Evolutionary conservation across 2,797 vertebrate species (phyloP).

Genomic region (Coregonus ussuriensis): DNA sequence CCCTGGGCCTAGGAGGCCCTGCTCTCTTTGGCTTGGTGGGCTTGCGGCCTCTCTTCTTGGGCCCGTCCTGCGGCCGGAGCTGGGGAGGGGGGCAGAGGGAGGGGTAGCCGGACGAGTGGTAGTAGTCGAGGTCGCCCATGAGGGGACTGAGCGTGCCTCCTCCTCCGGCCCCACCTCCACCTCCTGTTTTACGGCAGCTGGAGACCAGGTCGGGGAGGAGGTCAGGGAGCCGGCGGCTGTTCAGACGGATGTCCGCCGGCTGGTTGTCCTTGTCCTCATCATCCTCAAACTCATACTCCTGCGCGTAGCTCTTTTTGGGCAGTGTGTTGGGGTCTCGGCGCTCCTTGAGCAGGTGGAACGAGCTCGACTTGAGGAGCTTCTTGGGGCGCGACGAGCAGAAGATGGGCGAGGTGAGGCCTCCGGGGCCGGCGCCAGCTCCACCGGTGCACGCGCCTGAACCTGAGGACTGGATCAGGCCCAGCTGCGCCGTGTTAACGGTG

Average conservation of each 20-base stretch:
- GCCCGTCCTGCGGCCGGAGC: conserved; percentile 79
- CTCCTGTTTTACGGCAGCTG: conserved; percentile 84
- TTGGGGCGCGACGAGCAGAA: conserved; percentile 95
- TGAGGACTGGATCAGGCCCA: conserved; percentile 86
- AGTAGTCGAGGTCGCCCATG: conserved; percentile 90
- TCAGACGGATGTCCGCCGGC: conserved; percentile 90
- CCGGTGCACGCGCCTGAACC: conserved; percentile 62
- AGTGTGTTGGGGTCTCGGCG: conserved; percentile 85
- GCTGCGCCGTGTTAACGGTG: conserved; percentile 89
- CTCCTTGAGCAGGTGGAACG: conserved; percentile 90
- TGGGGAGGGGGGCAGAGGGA: conserved; percentile 73
- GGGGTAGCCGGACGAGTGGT: conserved; percentile 75
- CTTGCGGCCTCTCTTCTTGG: conserved; percentile 88
- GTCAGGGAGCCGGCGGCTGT: conserved; percentile 85
- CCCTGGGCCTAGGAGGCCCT: conserved; percentile 87
- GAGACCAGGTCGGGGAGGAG: conserved; percentile 91
- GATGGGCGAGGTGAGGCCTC: conserved; percentile 86
- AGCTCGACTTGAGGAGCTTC: conserved; percentile 92
- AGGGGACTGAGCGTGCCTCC: conserved; percentile 81
- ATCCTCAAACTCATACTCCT: conserved; percentile 94
- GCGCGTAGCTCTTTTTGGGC: conserved; percentile 92
- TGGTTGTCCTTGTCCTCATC: conserved; percentile 91
- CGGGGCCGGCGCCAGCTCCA: conserved; percentile 62
- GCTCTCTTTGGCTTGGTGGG: conserved; percentile 91
- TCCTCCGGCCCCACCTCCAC: conserved; percentile 40